Conservation (phyloP, 2,113 vertebrate genomes). For the Siniperca knerii region DNA sequence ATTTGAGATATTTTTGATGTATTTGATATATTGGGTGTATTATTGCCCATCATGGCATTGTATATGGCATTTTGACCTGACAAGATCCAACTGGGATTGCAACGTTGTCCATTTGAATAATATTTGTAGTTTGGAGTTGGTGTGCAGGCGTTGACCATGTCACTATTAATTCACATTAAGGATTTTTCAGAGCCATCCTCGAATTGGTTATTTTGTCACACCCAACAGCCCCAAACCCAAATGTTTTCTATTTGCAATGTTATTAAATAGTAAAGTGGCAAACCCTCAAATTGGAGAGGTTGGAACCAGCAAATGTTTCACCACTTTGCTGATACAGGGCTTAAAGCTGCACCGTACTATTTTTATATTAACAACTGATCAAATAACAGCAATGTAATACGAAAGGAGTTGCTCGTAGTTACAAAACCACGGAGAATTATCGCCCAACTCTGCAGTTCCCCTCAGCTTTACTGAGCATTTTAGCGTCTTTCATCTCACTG, state of each 20-base stretch:
- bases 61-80: background rate
- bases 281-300: background rate
- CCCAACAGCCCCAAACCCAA: too few species aligned
- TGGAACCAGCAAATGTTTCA: background rate
- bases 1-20: background rate
- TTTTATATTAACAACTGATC: conserved; percentile 19
- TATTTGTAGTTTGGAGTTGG: too few species aligned
- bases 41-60: too few species aligned
- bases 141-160: too few species aligned
- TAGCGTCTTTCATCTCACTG: background rate
- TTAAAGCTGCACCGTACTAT: background rate
- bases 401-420: background rate
- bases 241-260: background rate
- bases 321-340: background rate
- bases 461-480: background rate
- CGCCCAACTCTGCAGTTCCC: background rate
- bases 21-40: background rate
- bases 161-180: background rate
- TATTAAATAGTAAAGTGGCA: background rate
- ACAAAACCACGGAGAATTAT: background rate
- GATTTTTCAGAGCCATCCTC: too few species aligned
- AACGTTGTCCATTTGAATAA: background rate
- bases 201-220: too few species aligned
- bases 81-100: background rate
- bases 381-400: background rate